phyloP scores from a whole-genome alignment of 2,113 vertebrate species.

The Oncorhynchus keta region DNA sequence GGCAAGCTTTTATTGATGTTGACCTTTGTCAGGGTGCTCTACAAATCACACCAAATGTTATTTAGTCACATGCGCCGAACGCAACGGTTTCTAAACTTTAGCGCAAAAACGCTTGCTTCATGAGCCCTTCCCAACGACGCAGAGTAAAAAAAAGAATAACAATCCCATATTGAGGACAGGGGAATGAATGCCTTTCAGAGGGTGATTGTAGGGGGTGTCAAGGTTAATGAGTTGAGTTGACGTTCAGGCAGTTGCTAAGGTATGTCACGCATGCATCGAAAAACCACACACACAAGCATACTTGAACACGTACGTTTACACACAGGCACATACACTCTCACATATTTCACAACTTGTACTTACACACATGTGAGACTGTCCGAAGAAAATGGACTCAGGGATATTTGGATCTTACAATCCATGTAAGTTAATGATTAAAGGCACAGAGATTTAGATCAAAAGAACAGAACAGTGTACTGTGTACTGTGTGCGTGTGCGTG shows the following conservation, averaged over 20 bases:
- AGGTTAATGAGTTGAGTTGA: slow-evolving; percentile 60
- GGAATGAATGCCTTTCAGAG: not conserved
- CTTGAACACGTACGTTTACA: not conserved
- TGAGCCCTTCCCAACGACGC: too few species aligned
- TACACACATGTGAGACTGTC: not conserved
- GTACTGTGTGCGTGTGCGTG: slow-evolving; percentile 1
- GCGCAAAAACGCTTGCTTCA: too few species aligned
- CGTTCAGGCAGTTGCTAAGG: slow-evolving; percentile 50
- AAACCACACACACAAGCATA: not conserved
- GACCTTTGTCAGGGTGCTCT: too few species aligned
- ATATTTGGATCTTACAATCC: slow-evolving; percentile 47
- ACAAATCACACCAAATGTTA: too few species aligned
- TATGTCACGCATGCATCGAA: slow-evolving; percentile 35
- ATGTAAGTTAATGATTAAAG: slow-evolving; percentile 51
- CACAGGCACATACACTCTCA: slow-evolving; percentile 11
- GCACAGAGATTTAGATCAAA: slow-evolving; percentile 35
- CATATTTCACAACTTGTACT: slow-evolving; percentile 19
- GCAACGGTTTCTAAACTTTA: too few species aligned
- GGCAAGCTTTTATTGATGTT: too few species aligned
- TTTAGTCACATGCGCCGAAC: too few species aligned
- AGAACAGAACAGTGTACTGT: not conserved
- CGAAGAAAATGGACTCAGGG: slow-evolving; percentile 28
- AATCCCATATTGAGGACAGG: too few species aligned
- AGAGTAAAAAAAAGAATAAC: too few species aligned
- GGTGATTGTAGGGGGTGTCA: slow-evolving; percentile 45